phyloP scores from a whole-genome alignment of 2,888 invertebrate species.

The Yponomeuta sedellus region DNA sequence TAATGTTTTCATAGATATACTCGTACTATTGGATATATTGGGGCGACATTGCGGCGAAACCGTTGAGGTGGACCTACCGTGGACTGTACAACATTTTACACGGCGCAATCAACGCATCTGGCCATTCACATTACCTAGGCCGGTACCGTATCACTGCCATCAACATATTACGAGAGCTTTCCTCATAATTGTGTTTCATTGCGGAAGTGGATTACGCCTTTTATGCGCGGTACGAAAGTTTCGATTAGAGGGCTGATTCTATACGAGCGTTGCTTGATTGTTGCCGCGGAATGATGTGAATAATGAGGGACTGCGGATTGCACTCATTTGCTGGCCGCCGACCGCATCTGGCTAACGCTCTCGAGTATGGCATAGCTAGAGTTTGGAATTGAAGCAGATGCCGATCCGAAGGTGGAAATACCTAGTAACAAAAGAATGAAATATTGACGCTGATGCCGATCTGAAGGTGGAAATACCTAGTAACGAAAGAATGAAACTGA shows the following conservation, averaged over 20 bases:
- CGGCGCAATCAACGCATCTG: neutral
- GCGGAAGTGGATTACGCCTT: constrained; percentile 59
- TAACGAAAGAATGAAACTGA: too few relatives aligned
- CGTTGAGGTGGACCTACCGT: too few relatives aligned
- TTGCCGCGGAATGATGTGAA: constrained; percentile 39
- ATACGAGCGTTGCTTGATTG: constrained; percentile 11
- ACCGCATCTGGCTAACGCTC: neutral
- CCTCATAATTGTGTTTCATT: constrained; percentile 50
- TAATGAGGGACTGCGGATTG: constrained; percentile 42
- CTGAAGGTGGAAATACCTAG: too few relatives aligned
- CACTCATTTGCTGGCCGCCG: constrained; percentile 34
- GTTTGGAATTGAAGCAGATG: too few relatives aligned
- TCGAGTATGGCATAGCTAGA: too few relatives aligned
- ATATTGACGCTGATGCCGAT: too few relatives aligned
- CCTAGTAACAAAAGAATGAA: too few relatives aligned
- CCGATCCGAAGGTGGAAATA: too few relatives aligned
- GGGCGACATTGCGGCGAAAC: too few relatives aligned
- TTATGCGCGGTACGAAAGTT: constrained; percentile 46
- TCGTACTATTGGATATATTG: too few relatives aligned
- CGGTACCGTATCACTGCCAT: constrained; percentile 24
- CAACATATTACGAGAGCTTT: constrained; percentile 27
- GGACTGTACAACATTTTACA: too few relatives aligned
- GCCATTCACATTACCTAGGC: constrained; percentile 6
- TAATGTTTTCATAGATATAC: too few relatives aligned
- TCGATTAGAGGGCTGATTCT: constrained; percentile 42